Base-by-base conservation (phyloP, 2,888 invertebrate genomes). In the Onthophagus sagittarius region DNA sequence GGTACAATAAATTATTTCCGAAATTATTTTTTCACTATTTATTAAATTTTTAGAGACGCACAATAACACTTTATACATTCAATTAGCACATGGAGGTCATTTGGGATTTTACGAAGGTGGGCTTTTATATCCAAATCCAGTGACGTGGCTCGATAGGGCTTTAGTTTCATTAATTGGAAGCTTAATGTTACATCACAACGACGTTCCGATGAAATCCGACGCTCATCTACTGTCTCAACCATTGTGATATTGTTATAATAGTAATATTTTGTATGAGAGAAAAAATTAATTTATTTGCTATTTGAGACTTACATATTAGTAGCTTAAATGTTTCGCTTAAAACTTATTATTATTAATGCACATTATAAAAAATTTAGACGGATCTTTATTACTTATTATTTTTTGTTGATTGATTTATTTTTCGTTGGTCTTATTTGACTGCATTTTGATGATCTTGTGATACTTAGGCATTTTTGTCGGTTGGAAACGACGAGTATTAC, bases 61-160 rank as follows among this genome's bases (percentile, higher is more conserved):
- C 74, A 88, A 88, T 70, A 92, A 91, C 79, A 87, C 89, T 2
- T 88, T 95, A 79, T 96, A 92, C 82, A 86, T 96, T 72, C 93
- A 95, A 83, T 86, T 96, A 23, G 92, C 94, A 7, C 97, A 97
- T 84, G 98, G 98, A 9, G 98, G 98, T 2, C 98, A 98, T 86
- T 88, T 98, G 77, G 98, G 97, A 15, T 98, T 96, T 86, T 96
- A 96, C 84, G 97, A 98, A 86, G 96, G 96, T 7, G 96, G 96
- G 14, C 85, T 93, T 31, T 83, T 96, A 0, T 93, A 94, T 84
- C 97, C 97, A 0, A 94, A 95, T 82, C 93, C 94, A 0, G 93
- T 96, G 73, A 96, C 96, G 74, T 98, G 98, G 98, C 86, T 97
- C 75, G 97, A 98, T 86, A 90, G 95, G 65, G 91, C 95, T 0